Percentiles rank a stretch among this genome's conserved stretches.
Evolutionary conservation across 2,113 vertebrate genomes (phyloP).

Genomic region (Cariama cristata): DNA sequence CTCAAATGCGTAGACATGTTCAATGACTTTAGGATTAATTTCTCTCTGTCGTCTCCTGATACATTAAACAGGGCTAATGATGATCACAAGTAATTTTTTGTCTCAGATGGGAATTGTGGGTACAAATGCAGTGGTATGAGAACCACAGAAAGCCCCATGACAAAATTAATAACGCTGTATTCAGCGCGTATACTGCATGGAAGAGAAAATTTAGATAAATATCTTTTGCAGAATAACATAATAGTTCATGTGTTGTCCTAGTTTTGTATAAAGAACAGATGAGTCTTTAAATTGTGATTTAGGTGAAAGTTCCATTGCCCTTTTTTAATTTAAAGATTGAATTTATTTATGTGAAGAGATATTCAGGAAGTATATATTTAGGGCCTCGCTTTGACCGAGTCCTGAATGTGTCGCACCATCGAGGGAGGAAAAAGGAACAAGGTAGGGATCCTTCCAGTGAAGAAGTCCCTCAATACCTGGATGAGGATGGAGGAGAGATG

Average conservation of each 20-base stretch:
- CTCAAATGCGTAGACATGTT: neutral
- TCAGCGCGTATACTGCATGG: neutral
- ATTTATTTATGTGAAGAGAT: neutral
- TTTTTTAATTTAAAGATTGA: neutral
- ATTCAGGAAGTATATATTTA: neutral
- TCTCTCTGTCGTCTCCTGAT: neutral
- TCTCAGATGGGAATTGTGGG: neutral
- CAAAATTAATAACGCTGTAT: neutral
- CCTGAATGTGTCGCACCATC: neutral
- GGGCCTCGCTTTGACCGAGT: neutral
- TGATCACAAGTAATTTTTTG: neutral
- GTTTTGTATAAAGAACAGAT: neutral
- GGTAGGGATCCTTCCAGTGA: neutral
- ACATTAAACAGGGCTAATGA: neutral
- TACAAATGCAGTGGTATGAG: neutral
- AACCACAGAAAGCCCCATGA: neutral
- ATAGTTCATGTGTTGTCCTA: neutral
- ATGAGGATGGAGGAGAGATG: neutral
- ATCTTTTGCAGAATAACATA: neutral
- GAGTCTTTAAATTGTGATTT: neutral
- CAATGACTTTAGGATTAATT: neutral
- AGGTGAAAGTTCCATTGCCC: neutral
- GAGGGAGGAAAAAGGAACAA: neutral
- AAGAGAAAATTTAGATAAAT: neutral
- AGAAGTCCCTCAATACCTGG: neutral